Evolutionary conservation across 2,113 vertebrate species (phyloP).

Genomic region (Athene noctua): DNA sequence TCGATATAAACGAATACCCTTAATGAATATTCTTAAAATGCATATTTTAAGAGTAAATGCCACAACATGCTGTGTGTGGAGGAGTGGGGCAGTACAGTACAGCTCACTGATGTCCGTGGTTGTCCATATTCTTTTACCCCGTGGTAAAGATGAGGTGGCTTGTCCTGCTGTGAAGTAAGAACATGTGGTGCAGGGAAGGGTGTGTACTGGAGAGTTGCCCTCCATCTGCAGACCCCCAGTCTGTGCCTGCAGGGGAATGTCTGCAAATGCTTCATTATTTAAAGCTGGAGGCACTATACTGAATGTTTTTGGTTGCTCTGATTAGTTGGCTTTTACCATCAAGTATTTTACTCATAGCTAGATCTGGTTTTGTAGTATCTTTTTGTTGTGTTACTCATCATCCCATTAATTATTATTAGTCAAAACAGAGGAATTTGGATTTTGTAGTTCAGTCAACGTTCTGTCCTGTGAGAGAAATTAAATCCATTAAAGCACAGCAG

Average conservation of each 20-base stretch:
- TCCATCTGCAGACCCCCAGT: not conserved
- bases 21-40: not conserved
- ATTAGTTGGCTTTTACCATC: not conserved
- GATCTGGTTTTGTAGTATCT: not conserved
- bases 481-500: not conserved
- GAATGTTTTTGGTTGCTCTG: not conserved
- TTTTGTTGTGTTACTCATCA: not conserved
- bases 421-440: not conserved
- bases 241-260: not conserved
- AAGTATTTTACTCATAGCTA: not conserved
- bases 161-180: not conserved
- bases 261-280: not conserved
- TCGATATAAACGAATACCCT: not conserved
- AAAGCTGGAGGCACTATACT: not conserved
- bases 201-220: not conserved
- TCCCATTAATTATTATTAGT: not conserved
- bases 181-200: not conserved
- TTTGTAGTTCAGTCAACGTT: not conserved
- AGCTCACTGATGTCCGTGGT: accelerated
- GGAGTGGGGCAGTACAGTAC: not conserved
- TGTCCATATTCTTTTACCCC: not conserved
- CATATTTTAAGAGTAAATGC: not conserved
- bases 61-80: accelerated
- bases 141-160: not conserved
- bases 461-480: not conserved